Evolutionary conservation across 2,888 invertebrate species (phyloP), one percentile per base, ranked within the genome.

Genomic region (Oasisia sp.): DNA sequence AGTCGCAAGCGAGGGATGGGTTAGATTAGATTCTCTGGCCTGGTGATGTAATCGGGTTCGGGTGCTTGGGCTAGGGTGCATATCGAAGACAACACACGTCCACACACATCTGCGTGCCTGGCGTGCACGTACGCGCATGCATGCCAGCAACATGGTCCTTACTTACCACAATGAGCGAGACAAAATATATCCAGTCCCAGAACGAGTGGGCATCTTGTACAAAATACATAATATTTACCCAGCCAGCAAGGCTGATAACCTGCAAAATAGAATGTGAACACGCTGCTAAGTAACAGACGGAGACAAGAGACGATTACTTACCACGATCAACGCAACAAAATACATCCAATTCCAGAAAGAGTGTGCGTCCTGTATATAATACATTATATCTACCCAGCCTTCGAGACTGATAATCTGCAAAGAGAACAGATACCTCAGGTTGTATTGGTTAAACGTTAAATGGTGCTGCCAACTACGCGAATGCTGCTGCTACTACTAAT

Each of bases 301-400:
- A 19, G 7, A 3, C n/a, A 19, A 74, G 74, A 74, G 19, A 74
- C 7, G 74, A 27, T 74, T 92, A 95, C 98, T 97, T 97, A 99
- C 99, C 97, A 99, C 99, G 97, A 99, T 99, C 94, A 99, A 97
- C 93, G 99, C 97, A 93, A 99, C 99, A 97, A 99, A 99, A 97
- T 99, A 99, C 94, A 99, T 99, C 99, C 99, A 99, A 96, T 99
- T 99, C 99, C 99, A 99, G 97, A 99, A 99, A 94, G 99, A 99
- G 97, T 99, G 99, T 92, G 99, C 99, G 96, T 99, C 99, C 97
- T 99, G 99, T 94, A 99, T 98, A 97, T 99, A 99, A 97, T 99
- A 99, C 99, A 99, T 99, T 94, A 99, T 99, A 96, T 99, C 99
- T 90, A 99, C 99, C 99, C 99, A 99, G 93, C 99, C 99, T 97